Base-by-base conservation (phyloP, 2,888 invertebrate species). In the Harpalus rubripes region DNA sequence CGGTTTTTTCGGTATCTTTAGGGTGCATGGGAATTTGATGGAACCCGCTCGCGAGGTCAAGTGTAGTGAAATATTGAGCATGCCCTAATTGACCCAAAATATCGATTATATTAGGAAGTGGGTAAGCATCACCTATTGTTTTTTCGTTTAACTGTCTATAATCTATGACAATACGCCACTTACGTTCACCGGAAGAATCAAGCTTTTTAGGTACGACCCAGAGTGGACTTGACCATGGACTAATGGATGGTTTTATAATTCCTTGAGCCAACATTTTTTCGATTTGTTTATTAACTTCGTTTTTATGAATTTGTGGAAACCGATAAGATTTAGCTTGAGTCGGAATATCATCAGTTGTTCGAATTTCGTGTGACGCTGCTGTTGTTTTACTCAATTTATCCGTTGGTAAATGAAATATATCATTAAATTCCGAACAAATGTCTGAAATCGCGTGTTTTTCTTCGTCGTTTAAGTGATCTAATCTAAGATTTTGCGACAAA, bases 31-130 rank as follows among this genome's bases (percentile, higher is more conserved):
- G 56, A 15, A 87, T 87, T 82, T 88, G 87, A 56, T 88, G 87
- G 68, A 88, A 88, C 1, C 87, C 87, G 32, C 22, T 68, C 6
- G 87, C 87, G 39, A 88, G 56, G 84, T 88, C 76, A n/a, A 76
- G 56, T 15, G 76, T 78, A 26, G 59, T 78, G 10, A 78, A 78
- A n/a, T 58, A 78, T 22, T 58, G 10, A 6, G 78, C 78, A 8
- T 78, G 78, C 8, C 78, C 78, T 58, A 78, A 56, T 78, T 78
- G 78, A n/a, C 58, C 58, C 12, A 58, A 26, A 58, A 78, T 58
- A 5, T 78, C 78, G 8, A 1, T 26, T n/a, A 58, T 78, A 58
- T 78, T 78, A 6, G 78, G 78, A 12, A 58, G 15, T 8, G 56
- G 59, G 22, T 78, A 78, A 0, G 78, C 78, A 8, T 78, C 78